Conservation (phyloP, 2,888 invertebrate genomes). For the Philereme vetulata region DNA sequence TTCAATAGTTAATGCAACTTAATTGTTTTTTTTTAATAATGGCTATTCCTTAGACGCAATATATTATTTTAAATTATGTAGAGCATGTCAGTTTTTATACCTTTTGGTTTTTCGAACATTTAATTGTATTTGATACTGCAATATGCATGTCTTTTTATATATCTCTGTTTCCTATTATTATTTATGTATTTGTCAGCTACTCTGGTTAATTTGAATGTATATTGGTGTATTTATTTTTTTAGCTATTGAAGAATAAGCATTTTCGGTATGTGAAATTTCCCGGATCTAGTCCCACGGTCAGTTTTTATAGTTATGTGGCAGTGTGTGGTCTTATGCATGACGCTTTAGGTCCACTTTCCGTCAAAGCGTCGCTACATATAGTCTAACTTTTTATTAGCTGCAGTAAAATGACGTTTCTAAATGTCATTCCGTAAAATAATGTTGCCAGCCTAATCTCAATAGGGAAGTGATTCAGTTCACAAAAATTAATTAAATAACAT, state of each 20-base stretch:
- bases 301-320: conserved; percentile 72
- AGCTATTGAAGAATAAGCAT: conserved; percentile 83
- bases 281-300: conserved; percentile 80
- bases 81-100: too few species aligned
- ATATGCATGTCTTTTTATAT: conserved; percentile 26
- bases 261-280: conserved; percentile 84
- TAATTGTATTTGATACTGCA: conserved; percentile 32
- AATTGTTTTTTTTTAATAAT: too few species aligned
- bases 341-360: conserved; percentile 49
- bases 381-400: too few species aligned
- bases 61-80: too few species aligned
- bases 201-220: conserved; percentile 71
- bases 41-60: too few species aligned
- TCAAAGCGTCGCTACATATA: conserved; percentile 8
- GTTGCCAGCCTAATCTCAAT: too few species aligned
- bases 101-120: not conserved
- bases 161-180: conserved; percentile 18
- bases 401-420: too few species aligned
- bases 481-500: too few species aligned
- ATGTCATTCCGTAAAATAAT: too few species aligned
- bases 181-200: conserved; percentile 36
- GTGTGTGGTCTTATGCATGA: conserved; percentile 75
- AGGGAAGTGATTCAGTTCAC: too few species aligned
- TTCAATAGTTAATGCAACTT: too few species aligned
- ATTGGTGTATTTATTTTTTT: conserved; percentile 82